phyloP scores from a whole-genome alignment of 2,797 vertebrate genomes.

The Cossypha polioptera region DNA sequence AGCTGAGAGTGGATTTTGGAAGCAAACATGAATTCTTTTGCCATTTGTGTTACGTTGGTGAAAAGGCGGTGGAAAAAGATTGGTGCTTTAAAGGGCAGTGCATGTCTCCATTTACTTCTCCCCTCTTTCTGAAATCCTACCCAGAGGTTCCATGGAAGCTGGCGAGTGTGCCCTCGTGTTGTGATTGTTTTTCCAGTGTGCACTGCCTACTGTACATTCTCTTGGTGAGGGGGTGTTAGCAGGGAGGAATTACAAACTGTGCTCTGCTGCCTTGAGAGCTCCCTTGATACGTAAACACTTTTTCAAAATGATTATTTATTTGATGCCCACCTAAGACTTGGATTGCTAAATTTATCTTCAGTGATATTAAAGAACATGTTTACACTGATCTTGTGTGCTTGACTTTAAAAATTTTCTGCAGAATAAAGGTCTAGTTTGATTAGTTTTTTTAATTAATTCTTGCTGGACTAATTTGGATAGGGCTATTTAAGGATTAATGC shows the following conservation, averaged over 20 bases:
- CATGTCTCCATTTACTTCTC: not conserved
- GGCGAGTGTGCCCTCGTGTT: not conserved
- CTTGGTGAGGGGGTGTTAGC: conserved; percentile 1
- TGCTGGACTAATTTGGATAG: not conserved
- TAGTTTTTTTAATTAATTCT: not conserved
- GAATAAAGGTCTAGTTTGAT: not conserved
- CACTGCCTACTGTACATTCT: conserved; percentile 63
- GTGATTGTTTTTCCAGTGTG: conserved; percentile 34
- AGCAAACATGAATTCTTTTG: not conserved
- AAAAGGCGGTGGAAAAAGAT: not conserved
- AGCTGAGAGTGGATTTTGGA: not conserved
- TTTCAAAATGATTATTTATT: conserved; percentile 64
- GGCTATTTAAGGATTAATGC: not conserved
- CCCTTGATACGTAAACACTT: conserved; percentile 9
- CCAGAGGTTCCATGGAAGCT: not conserved
- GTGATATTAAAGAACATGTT: conserved; percentile 65
- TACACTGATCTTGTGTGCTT: conserved; percentile 11
- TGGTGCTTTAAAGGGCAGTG: not conserved
- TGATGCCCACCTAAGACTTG: conserved; percentile 33
- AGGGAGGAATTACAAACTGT: not conserved
- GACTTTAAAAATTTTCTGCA: not conserved
- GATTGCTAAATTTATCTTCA: conserved; percentile 38
- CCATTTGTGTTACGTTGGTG: not conserved
- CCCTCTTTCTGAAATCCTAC: not conserved
- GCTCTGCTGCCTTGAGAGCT: conserved; percentile 45